Evolutionary conservation across 2,888 invertebrate species (phyloP).

Genomic region (Antitype chi): DNA sequence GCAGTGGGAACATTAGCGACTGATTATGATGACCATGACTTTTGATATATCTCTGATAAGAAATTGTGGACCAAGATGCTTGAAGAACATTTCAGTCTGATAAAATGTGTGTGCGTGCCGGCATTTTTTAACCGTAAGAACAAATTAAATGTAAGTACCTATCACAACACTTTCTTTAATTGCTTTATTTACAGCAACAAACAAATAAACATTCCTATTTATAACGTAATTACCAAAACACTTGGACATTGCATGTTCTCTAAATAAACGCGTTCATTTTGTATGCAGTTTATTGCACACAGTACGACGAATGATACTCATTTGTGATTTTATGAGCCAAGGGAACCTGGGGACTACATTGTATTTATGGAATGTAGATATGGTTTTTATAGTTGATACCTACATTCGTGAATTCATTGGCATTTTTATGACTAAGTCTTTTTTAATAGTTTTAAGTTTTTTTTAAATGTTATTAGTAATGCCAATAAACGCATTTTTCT

Average conservation of each 20-base stretch:
- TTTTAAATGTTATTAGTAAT: too few species aligned
- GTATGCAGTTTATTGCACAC: constrained; percentile 37
- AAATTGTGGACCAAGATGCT: background rate
- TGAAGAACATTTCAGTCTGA: too few species aligned
- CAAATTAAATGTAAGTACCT: background rate
- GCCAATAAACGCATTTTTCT: too few species aligned
- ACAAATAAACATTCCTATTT: constrained; percentile 25
- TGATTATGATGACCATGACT: too few species aligned
- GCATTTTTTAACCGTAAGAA: background rate
- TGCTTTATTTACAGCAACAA: background rate
- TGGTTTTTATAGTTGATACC: background rate
- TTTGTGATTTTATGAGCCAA: constrained; percentile 26
- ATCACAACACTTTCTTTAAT: background rate
- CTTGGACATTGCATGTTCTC: constrained; percentile 11
- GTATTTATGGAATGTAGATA: background rate
- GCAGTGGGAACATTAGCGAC: too few species aligned
- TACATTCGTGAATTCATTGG: background rate
- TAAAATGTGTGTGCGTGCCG: background rate
- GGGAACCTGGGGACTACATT: background rate
- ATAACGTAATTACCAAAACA: constrained; percentile 8
- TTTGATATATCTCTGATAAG: background rate
- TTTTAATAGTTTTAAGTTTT: too few species aligned
- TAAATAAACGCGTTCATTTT: constrained; percentile 27
- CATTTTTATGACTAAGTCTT: background rate
- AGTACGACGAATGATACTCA: constrained; percentile 1